phyloP scores from a whole-genome alignment of 2,888 invertebrate species.

The Atrina japonica region DNA sequence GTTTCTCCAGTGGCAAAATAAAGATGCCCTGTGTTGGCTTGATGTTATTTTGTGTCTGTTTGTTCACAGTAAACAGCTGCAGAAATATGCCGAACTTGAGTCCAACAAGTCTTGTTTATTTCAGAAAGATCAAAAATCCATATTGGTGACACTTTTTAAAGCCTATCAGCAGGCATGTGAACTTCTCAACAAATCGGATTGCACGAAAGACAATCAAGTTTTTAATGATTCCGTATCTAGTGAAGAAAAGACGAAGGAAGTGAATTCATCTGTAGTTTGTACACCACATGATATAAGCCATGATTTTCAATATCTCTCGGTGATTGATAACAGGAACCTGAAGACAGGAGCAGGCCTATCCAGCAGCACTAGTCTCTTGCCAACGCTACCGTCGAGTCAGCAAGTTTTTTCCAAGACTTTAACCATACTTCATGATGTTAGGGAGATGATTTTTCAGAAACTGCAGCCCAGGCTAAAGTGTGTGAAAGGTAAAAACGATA shows the following conservation, averaged over 20 bases:
- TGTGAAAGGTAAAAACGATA: slow-evolving; percentile 74
- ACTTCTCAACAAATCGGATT: slow-evolving; percentile 10
- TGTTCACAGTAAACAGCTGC: slow-evolving; percentile 66
- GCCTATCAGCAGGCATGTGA: slow-evolving; percentile 66
- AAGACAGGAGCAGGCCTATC: slow-evolving; percentile 47
- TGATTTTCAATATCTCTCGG: slow-evolving; percentile 21
- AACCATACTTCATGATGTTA: slow-evolving; percentile 59
- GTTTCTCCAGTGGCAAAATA: slow-evolving; percentile 77
- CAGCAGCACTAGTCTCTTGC: slow-evolving; percentile 21
- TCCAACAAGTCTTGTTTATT: slow-evolving; percentile 13
- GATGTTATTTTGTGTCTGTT: slow-evolving; percentile 75
- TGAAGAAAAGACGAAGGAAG: neutral
- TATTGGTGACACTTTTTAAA: slow-evolving; percentile 62
- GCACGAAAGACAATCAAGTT: too few relatives aligned
- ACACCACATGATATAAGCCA: slow-evolving; percentile 11
- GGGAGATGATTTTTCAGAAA: slow-evolving; percentile 71
- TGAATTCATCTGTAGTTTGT: neutral
- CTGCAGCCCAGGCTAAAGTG: slow-evolving; percentile 73
- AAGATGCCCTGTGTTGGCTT: slow-evolving; percentile 78
- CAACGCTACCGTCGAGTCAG: slow-evolving; percentile 3
- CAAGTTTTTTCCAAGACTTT: slow-evolving; percentile 39
- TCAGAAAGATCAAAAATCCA: slow-evolving; percentile 36
- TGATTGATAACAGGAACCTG: slow-evolving; percentile 11
- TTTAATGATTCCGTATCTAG: neutral
- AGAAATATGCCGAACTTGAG: slow-evolving; percentile 42